Percentiles rank a stretch among this genome's conserved stretches.
These are phyloP conservation scores for Napeogenes sylphis DNA, from an alignment of 2,888 invertebrate genomes.

Conservation along the genomic window DNA sequence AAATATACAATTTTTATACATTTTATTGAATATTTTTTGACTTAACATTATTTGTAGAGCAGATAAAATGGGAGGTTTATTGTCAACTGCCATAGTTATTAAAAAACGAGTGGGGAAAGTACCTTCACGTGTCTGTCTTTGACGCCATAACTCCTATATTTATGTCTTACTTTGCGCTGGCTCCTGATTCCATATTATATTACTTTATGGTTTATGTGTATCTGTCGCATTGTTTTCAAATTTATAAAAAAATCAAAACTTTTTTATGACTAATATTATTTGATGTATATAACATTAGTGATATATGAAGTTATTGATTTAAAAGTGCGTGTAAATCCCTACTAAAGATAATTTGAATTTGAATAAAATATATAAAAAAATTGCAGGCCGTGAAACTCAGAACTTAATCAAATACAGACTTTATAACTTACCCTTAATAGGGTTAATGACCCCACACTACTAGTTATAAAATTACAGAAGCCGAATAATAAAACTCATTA, in stretches of 20 bases:
- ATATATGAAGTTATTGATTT: too few species aligned
- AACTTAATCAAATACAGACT: too few species aligned
- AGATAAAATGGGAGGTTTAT: too few species aligned
- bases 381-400: too few species aligned
- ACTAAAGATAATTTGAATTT: too few species aligned
- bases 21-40: too few species aligned
- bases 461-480: background rate
- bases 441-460: background rate
- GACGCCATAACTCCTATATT: constrained; percentile 56
- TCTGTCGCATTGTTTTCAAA: constrained; percentile 32
- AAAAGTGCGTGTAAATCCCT: too few species aligned
- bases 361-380: too few species aligned
- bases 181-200: constrained; percentile 48
- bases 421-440: too few species aligned
- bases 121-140: constrained; percentile 27
- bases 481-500: constrained; percentile 1
- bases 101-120: constrained; percentile 9
- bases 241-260: constrained; percentile 13
- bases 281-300: background rate
- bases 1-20: too few species aligned
- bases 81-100: too few species aligned
- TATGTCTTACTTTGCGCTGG: constrained; percentile 54
- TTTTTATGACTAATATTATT: constrained; percentile 14
- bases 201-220: constrained; percentile 51
- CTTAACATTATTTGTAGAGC: too few species aligned